These are phyloP conservation scores for Machimus atricapillus DNA, from an alignment of 2,888 invertebrate species.

Conservation along the genomic window DNA sequence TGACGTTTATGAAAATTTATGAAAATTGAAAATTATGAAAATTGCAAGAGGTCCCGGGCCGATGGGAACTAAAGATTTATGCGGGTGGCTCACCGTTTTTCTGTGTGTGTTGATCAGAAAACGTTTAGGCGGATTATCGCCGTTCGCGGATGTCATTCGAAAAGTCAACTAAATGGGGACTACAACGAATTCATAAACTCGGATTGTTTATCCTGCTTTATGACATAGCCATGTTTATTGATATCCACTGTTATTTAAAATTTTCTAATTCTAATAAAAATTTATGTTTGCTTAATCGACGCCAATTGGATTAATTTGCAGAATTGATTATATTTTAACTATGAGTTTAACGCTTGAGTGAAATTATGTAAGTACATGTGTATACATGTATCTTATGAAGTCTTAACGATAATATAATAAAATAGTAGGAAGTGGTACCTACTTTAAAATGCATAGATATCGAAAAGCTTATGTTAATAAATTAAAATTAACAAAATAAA, in stretches of 20 bases:
- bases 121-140: slow-evolving; percentile 30
- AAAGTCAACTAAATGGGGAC: no score
- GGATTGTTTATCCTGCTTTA: not conserved
- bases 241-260: not conserved
- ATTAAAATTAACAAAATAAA: no score
- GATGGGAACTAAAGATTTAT: slow-evolving; percentile 8
- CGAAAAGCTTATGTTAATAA: no score
- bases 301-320: no score
- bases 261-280: not conserved
- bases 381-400: no score
- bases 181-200: not conserved
- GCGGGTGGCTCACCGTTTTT: slow-evolving; percentile 18
- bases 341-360: no score
- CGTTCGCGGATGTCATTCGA: not conserved
- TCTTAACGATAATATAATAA: no score
- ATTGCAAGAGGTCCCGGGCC: slow-evolving; percentile 11
- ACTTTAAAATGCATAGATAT: no score
- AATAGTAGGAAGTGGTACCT: no score
- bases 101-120: slow-evolving; percentile 22
- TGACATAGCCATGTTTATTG: not conserved
- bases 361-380: no score
- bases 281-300: no score
- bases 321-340: no score
- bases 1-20: slow-evolving; percentile 46
- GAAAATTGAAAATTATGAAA: slow-evolving; percentile 44